Evolutionary conservation across 2,113 vertebrate genomes (phyloP).

Genomic region (Paramisgurnus dabryanus): DNA sequence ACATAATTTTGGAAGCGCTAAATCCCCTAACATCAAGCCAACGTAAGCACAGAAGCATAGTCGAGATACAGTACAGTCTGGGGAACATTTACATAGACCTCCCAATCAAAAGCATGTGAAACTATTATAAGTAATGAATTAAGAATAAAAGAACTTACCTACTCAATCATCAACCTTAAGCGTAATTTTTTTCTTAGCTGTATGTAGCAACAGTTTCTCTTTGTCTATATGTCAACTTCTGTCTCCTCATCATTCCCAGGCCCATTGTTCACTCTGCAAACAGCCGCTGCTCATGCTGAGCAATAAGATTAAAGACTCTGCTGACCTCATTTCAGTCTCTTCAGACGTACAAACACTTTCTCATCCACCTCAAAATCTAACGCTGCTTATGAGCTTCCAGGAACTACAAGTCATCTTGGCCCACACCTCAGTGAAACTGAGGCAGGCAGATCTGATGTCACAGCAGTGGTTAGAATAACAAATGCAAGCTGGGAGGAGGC

Average conservation of each 20-base stretch:
- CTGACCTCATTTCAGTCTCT: conserved; percentile 40
- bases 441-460: conserved; percentile 74
- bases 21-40: conserved; percentile 57
- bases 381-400: conserved; percentile 47
- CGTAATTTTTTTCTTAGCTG: conserved; percentile 38
- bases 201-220: conserved; percentile 50
- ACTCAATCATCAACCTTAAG: conserved; percentile 59
- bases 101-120: conserved; percentile 62
- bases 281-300: conserved; percentile 19
- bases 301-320: conserved; percentile 13
- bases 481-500: conserved; percentile 61
- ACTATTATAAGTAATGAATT: conserved; percentile 37
- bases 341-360: conserved; percentile 27
- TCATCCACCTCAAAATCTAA: conserved; percentile 41
- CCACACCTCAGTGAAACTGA: conserved; percentile 62
- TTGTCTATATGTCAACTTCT: conserved; percentile 36
- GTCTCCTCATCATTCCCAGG: conserved; percentile 37
- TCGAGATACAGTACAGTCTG: conserved; percentile 62
- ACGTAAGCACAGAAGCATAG: conserved; percentile 66
- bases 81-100: conserved; percentile 64
- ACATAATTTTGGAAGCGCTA: conserved; percentile 61
- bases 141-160: conserved; percentile 60
- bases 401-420: conserved; percentile 58
- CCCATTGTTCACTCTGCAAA: conserved; percentile 32
- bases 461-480: conserved; percentile 68